Percentiles rank a stretch among this genome's conserved stretches.
Evolutionary conservation across 2,888 invertebrate species (phyloP).

Genomic region (Carcina quercana): DNA sequence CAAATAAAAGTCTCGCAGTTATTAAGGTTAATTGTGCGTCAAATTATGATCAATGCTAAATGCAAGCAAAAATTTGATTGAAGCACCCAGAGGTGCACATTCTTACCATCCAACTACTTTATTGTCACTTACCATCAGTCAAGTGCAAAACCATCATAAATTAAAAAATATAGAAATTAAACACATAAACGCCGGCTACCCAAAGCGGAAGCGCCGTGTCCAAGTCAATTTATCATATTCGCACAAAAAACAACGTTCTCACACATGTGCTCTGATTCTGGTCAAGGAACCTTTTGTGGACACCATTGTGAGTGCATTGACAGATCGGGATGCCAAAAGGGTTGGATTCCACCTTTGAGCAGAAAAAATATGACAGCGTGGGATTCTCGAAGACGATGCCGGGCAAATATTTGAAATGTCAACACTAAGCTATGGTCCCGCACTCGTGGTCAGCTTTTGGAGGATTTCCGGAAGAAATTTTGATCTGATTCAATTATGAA

Average conservation of each 20-base stretch:
- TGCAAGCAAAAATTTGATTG: too few species aligned
- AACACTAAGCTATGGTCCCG: neutral
- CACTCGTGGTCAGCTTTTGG: too few species aligned
- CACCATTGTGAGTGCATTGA: slow-evolving; percentile 41
- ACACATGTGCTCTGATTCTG: slow-evolving; percentile 60
- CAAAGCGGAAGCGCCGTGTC: slow-evolving; percentile 21
- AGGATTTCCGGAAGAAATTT: too few species aligned
- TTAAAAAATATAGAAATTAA: too few species aligned
- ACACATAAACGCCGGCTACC: neutral
- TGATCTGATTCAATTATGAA: too few species aligned
- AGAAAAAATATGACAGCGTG: slow-evolving; percentile 61
- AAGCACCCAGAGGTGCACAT: too few species aligned
- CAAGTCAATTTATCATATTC: slow-evolving; percentile 30
- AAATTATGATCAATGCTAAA: too few species aligned
- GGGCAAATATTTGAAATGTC: slow-evolving; percentile 15
- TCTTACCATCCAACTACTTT: too few species aligned
- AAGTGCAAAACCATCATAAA: too few species aligned
- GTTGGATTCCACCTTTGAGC: slow-evolving; percentile 56
- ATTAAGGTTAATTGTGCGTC: too few species aligned
- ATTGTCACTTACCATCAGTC: too few species aligned
- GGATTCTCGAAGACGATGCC: slow-evolving; percentile 27
- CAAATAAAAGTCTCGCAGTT: too few species aligned
- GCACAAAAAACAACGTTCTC: slow-evolving; percentile 36
- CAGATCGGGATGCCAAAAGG: slow-evolving; percentile 46
- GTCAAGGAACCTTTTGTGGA: slow-evolving; percentile 64